phyloP scores from a whole-genome alignment of 2,113 vertebrate genomes.

The Fregetta grallaria region DNA sequence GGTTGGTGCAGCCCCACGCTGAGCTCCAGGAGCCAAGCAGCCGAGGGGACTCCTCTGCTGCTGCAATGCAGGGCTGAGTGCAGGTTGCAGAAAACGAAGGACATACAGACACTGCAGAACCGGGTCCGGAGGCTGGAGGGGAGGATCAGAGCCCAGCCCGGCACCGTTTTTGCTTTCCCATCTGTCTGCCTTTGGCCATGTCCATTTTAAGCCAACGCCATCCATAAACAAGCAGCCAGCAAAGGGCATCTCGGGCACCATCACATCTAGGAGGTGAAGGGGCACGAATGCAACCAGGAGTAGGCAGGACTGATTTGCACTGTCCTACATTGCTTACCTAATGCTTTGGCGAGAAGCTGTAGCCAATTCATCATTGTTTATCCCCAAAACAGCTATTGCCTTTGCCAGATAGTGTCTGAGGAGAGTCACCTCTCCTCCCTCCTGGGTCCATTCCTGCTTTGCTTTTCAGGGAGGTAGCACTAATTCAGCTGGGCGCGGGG shows the following conservation, averaged over 20 bases:
- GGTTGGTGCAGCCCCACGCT: not conserved
- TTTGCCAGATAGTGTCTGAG: constrained; percentile 3
- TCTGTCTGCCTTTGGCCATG: not conserved
- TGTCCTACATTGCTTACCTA: not conserved
- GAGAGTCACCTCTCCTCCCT: constrained; percentile 5
- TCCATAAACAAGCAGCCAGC: not conserved
- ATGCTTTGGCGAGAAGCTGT: constrained; percentile 10
- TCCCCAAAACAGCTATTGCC: constrained; percentile 20
- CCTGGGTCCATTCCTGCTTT: not conserved
- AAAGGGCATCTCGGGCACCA: not conserved
- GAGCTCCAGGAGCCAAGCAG: constrained; percentile 3
- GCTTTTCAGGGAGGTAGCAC: constrained; percentile 17
- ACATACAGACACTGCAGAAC: constrained; percentile 67
- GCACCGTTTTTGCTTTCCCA: rapidly evolving
- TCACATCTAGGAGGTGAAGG: not conserved
- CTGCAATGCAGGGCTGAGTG: constrained; percentile 76
- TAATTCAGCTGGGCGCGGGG: not conserved
- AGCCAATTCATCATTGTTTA: constrained; percentile 22
- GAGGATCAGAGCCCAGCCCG: not conserved
- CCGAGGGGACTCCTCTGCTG: constrained; percentile 36
- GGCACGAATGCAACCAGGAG: not conserved
- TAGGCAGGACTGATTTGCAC: not conserved
- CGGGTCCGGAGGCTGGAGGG: constrained; percentile 15
- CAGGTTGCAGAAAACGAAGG: constrained; percentile 68
- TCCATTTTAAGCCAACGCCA: not conserved